Evolutionary conservation across 92 coral and sea anemone species (phyloP), one percentile per base, ranked within the genome.

Genomic region (Blastomussa wellsi): DNA sequence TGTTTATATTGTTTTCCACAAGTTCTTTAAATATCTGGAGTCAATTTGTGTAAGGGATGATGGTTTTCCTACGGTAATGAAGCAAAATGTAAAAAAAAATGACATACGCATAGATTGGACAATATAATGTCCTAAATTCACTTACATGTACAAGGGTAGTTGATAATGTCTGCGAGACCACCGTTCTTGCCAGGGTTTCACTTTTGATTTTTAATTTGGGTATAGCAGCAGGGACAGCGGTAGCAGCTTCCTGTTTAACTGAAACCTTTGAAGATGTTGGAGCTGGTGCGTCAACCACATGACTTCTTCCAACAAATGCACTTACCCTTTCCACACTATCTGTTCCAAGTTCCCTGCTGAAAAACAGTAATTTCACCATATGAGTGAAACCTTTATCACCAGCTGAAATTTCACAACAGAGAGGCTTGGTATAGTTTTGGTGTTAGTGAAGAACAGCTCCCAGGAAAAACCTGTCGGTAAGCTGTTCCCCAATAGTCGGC

Each of bases 101-200:
- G n/a, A n/a, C n/a, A n/a, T n/a, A n/a, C n/a, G n/a, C n/a, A n/a
- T n/a, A n/a, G n/a, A n/a, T n/a, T n/a, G n/a, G n/a, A n/a, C n/a
- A n/a, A 8, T 44, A 8, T 6, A 69, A 69, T 31, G 41, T 69
- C 52, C 7, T 7, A 11, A 32, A 41, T 62, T 68, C 10, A 83
- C 76, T 81, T 74, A 81, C 90, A 74, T 83, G 87, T 78, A 93
- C 92, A 81, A 90, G 75, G 39, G 90, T 88, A 29, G 88, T 70
- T 39, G 93, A 92, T 1, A 92, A 75, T 15, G 95, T 90, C 78
- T 92, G 94, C 41, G 93, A 66, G 51, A 84, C 86, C 20, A 93
- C 95, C 51, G 92, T 92, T 59, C 95, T 81, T 49, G 48, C 71
- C 52, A 65, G 66, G 36, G 76, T n/a, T 39, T 84, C 88, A n/a